phyloP scores from a whole-genome alignment of 2,113 vertebrate species.

The Ptilorrhoa leucosticta region DNA sequence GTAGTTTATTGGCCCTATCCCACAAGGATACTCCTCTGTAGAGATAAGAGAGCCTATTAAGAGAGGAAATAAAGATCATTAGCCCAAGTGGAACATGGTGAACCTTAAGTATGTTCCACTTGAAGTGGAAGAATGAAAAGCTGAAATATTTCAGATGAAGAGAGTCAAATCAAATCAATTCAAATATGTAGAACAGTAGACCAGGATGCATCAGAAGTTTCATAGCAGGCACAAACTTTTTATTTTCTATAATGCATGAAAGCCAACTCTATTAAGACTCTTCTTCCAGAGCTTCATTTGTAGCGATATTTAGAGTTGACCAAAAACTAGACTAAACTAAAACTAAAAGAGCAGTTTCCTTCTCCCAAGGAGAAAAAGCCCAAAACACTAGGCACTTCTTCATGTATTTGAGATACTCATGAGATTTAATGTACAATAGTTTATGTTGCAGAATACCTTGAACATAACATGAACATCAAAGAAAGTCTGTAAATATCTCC shows the following conservation, averaged over 20 bases:
- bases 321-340: background rate
- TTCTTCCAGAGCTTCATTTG: background rate
- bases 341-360: background rate
- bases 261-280: background rate
- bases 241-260: background rate
- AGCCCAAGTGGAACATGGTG: background rate
- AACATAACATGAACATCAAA: background rate
- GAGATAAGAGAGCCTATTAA: constrained; percentile 22
- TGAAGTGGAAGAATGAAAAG: background rate
- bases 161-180: background rate
- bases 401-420: background rate
- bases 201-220: background rate
- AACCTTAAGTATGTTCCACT: background rate
- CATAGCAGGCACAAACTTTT: background rate
- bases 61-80: constrained; percentile 22
- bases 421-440: background rate
- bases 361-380: background rate
- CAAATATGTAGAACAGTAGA: background rate
- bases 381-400: background rate
- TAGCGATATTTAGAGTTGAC: background rate
- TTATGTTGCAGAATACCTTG: background rate
- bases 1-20: background rate
- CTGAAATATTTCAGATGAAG: background rate
- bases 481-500: background rate
- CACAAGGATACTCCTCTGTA: background rate